Evolutionary conservation across 2,888 invertebrate genomes (phyloP).

Genomic region (Clivina fossor): DNA sequence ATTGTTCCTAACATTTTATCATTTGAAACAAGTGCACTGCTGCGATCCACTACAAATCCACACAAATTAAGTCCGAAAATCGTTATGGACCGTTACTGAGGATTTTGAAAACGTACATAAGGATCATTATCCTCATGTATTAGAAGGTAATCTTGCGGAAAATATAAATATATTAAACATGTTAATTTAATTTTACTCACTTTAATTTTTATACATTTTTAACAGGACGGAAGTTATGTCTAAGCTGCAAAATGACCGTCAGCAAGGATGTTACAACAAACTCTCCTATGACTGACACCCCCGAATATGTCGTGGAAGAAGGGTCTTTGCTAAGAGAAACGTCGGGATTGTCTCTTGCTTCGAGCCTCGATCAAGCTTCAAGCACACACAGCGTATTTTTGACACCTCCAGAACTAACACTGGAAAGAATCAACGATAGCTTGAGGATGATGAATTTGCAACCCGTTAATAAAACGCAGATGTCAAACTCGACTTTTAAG

Average conservation of each 20-base stretch:
- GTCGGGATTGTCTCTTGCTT: conserved; percentile 3
- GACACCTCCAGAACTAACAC: conserved; percentile 2
- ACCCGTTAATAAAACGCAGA: conserved; percentile 5
- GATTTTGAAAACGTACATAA: conserved; percentile 3
- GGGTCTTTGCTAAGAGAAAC: background rate
- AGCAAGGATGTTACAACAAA: conserved; percentile 2
- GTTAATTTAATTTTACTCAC: conserved; percentile 4
- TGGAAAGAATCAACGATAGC: conserved; percentile 2
- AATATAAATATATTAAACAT: conserved; percentile 5
- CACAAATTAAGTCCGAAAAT: background rate
- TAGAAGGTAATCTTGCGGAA: conserved; percentile 1
- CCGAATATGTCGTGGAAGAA: conserved; percentile 2
- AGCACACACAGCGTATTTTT: conserved; percentile 5
- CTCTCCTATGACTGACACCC: conserved; percentile 2
- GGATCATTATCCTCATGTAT: conserved; percentile 3
- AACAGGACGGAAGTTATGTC: conserved; percentile 5
- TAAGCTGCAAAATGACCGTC: conserved; percentile 3
- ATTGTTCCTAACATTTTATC: conserved; percentile 3
- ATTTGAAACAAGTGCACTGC: conserved; percentile 3
- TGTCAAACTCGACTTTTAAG: conserved; percentile 1
- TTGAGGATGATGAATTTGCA: conserved; percentile 1
- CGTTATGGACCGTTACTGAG: conserved; percentile 3
- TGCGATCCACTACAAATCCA: conserved; percentile 3
- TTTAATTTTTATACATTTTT: conserved; percentile 3
- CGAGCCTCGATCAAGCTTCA: conserved; percentile 3